Evolutionary conservation across 2,797 vertebrate genomes (phyloP).

Genomic region (Loris lydekkerianus): DNA sequence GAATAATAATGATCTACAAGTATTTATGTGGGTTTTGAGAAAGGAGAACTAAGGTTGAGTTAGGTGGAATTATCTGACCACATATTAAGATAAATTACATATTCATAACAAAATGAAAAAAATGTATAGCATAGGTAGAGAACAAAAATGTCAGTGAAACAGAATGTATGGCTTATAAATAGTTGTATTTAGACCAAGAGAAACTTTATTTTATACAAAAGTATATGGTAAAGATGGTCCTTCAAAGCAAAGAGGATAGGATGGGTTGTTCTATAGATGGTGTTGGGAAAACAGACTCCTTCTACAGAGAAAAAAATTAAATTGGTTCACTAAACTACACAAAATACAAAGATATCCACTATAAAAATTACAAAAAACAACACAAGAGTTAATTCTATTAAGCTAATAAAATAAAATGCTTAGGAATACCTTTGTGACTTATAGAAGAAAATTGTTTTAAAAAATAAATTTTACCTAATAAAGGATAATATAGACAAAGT

Average conservation of each 20-base stretch:
- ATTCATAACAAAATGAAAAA: background rate
- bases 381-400: background rate
- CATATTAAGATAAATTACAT: background rate
- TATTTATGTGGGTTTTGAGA: background rate
- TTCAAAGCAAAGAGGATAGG: background rate
- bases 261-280: background rate
- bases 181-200: background rate
- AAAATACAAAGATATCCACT: background rate
- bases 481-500: background rate
- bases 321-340: background rate
- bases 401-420: background rate
- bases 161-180: background rate
- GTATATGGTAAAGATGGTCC: background rate
- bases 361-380: background rate
- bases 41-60: background rate
- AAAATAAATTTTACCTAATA: background rate
- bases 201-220: background rate
- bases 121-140: background rate
- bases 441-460: background rate
- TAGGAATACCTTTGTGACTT: background rate
- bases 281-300: background rate
- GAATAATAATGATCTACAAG: background rate
- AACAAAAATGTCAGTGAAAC: background rate
- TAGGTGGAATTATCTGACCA: background rate
- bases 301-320: background rate